Base-by-base conservation (phyloP, 2,113 vertebrate species). In the Uropsilus gracilis region DNA sequence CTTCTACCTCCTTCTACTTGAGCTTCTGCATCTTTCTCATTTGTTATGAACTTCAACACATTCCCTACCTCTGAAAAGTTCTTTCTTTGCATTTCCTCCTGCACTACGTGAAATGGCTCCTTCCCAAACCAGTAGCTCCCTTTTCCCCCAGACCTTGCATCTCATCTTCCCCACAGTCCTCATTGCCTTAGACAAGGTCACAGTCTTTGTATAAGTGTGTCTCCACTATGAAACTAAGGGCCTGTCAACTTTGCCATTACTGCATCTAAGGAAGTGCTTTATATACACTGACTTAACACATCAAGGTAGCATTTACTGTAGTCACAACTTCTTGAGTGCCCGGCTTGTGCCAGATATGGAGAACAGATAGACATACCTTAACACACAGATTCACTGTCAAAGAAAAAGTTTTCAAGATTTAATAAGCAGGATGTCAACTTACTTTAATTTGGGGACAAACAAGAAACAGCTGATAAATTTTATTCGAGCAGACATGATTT, bases 391-490 rank as follows among this genome's bases (percentile, higher is more conserved):
- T 61, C 30, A 53, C 77, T 42, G 44, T 37, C 59, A 88, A 55
- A 78, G 30, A 66, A 78, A 77, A 44, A 89, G 4, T 16, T 42
- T 76, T 39, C 28, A 76, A 7, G 75, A 71, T 63, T 66, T 59
- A 24, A 87, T 59, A 24, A 87, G 72, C 76, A 94, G 55, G 11
- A 48, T 85, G 93, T 39, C 63, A 86, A 63, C 22, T 75, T 64
- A 12, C 64, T 80, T 75, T 85, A 76, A 72, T 68, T 68, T 77
- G 61, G 10, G 26, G 30, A 2, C 48, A 61, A 3, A 81, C 28
- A 9, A 57, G 55, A 75, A 78, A 13, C 44, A 8, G 28, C 57
- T 42, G 69, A 84, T 34, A 48, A 28, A 39, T 57, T 80, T 86
- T 68, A 91, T 69, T 78, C 20, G 72, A 73, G 28, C 24, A 63